Percentiles rank a stretch among this genome's conserved stretches.
phyloP scores from a whole-genome alignment of 1,140 invertebrate genomes.

The Zaprionus vittiger region DNA sequence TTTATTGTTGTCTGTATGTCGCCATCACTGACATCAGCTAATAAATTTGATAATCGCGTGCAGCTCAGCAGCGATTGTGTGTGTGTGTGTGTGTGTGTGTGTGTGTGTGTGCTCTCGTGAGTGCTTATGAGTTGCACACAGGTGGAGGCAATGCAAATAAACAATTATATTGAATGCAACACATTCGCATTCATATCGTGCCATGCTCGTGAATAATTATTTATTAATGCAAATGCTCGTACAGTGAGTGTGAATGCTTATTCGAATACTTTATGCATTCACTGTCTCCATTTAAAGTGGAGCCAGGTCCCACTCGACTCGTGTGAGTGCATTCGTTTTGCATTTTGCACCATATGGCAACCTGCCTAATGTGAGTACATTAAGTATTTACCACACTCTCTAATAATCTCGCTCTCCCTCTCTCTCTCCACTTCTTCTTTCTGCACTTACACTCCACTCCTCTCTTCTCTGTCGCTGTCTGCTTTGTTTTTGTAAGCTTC shows the following conservation, averaged over 20 bases:
- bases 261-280: slow-evolving; percentile 14
- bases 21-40: slow-evolving; percentile 66
- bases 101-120: background rate
- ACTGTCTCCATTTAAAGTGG: slow-evolving; percentile 16
- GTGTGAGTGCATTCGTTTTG: slow-evolving; percentile 11
- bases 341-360: slow-evolving; percentile 27
- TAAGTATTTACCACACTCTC: background rate
- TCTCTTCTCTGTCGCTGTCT: background rate
- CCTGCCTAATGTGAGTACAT: slow-evolving; percentile 5
- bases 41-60: slow-evolving; percentile 79
- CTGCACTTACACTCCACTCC: background rate
- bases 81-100: background rate
- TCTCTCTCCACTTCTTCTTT: background rate
- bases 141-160: slow-evolving; percentile 12
- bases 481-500: slow-evolving; percentile 21
- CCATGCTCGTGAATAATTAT: slow-evolving; percentile 1
- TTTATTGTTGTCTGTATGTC: slow-evolving; percentile 13
- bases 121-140: background rate
- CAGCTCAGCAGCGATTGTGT: slow-evolving; percentile 25
- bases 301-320: slow-evolving; percentile 7
- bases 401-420: background rate
- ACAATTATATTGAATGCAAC: slow-evolving; percentile 30
- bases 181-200: slow-evolving; percentile 20
- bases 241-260: slow-evolving; percentile 10
- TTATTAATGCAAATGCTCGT: slow-evolving; percentile 22